Evolutionary conservation across 1,140 invertebrate species (phyloP), one percentile per base, ranked within the genome.

Genomic region (Brachionus plicatilis): DNA sequence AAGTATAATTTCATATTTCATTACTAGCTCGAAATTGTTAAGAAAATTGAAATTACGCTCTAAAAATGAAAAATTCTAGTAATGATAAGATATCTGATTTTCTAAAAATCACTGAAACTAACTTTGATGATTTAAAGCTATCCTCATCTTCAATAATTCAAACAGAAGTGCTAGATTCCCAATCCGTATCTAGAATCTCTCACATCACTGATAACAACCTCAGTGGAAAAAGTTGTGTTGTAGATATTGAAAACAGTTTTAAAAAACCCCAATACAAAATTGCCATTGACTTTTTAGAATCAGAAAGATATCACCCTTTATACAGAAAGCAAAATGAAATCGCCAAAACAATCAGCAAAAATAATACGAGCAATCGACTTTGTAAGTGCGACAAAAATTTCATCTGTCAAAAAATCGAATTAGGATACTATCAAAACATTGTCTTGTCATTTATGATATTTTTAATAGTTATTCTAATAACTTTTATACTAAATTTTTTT

Each of bases 401-500:
- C 24, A 20, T 3, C 9, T 17, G 11, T 9, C 11, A 43, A 43
- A 8, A 17, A 20, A 20, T 17, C 17, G 33, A 72, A 11, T 43
- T 72, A 4, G 68, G 33, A 43, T 43, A 41, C n/a, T 72, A 41
- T 72, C 68, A 72, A 72, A 72, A 41, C 7, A 45, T 72, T 43
- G n/a, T 72, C 8, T 17, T 72, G 9, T 72, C 68, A 43, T 24
- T 72, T 2, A 43, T 72, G 33, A 41, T 72, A 17, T 72, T 72
- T 72, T 20, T 72, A 3, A 17, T 43, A 9, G 37, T 72, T 17
- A 43, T 72, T 14, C n/a, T 72, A 43, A n/a, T 72, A 43, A 72
- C 68, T 43, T 72, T 72, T 72, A 1, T 72, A 12, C 20, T 72
- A 20, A 72, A 72, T 43, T 72, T 72, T 72, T 72, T 72, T 72